Evolutionary conservation across 2,113 vertebrate genomes (phyloP).

Genomic region (Rhipidura dahli): DNA sequence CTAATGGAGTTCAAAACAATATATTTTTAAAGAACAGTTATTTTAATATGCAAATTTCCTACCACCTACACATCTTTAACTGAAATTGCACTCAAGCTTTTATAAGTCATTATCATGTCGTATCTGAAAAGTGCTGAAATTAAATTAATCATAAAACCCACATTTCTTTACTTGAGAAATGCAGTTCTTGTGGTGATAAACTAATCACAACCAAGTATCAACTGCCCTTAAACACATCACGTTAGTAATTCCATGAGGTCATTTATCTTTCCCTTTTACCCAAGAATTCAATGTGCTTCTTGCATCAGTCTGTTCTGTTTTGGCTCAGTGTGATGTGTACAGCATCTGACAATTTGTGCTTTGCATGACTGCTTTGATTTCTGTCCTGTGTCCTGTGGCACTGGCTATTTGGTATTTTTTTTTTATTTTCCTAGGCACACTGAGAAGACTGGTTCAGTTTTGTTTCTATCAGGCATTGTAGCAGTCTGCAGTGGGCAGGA

Average conservation of each 20-base stretch:
- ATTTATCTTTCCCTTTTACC: not conserved
- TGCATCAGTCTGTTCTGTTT: not conserved
- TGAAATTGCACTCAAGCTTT: not conserved
- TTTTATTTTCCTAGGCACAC: not conserved
- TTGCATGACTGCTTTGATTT: not conserved
- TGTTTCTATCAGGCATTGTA: not conserved
- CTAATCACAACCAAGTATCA: not conserved
- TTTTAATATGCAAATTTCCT: not conserved
- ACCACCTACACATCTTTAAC: not conserved
- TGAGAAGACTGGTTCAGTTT: not conserved
- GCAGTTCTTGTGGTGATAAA: not conserved
- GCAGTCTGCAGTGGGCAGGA: not conserved
- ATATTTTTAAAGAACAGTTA: not conserved
- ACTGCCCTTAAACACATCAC: not conserved
- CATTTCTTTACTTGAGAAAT: not conserved
- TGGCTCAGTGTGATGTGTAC: not conserved
- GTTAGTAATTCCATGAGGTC: not conserved
- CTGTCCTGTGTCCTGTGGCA: not conserved
- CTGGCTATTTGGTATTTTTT: not conserved
- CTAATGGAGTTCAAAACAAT: not conserved
- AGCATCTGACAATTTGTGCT: not conserved
- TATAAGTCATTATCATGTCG: not conserved
- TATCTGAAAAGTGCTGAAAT: not conserved
- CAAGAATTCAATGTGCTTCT: not conserved
- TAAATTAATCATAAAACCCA: not conserved